phyloP scores from a whole-genome alignment of 1,140 invertebrate genomes.

The Leptopilina boulardi region DNA sequence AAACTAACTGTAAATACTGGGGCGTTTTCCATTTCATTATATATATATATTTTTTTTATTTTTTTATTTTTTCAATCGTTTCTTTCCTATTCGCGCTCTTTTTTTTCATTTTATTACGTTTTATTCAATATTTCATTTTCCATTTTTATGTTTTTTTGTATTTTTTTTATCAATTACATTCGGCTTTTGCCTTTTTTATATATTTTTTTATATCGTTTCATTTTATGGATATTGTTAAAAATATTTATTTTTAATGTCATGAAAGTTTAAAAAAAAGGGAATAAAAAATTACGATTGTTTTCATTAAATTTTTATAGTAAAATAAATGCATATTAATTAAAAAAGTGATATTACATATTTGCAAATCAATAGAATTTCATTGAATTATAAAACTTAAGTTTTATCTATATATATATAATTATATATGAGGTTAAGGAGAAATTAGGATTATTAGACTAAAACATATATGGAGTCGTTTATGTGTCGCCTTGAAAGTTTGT shows the following conservation, averaged over 20 bases:
- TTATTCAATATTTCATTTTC: slow-evolving; percentile 10
- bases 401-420: too few relatives aligned
- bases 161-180: neutral
- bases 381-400: too few relatives aligned
- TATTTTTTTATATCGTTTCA: neutral
- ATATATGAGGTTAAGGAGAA: neutral
- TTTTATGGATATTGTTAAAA: neutral
- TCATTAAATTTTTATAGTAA: too few relatives aligned
- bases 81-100: neutral
- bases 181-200: neutral
- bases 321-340: too few relatives aligned
- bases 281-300: too few relatives aligned
- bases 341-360: too few relatives aligned
- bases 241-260: neutral
- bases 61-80: neutral
- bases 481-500: neutral
- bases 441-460: neutral
- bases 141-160: neutral
- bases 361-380: too few relatives aligned
- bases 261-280: too few relatives aligned
- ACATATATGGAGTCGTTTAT: neutral
- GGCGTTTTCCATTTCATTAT: neutral
- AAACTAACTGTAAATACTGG: neutral
- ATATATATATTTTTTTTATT: too few relatives aligned
- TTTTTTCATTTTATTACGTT: neutral